Evolutionary conservation across 2,888 invertebrate genomes (phyloP).

Genomic region (Melieria crassipennis): DNA sequence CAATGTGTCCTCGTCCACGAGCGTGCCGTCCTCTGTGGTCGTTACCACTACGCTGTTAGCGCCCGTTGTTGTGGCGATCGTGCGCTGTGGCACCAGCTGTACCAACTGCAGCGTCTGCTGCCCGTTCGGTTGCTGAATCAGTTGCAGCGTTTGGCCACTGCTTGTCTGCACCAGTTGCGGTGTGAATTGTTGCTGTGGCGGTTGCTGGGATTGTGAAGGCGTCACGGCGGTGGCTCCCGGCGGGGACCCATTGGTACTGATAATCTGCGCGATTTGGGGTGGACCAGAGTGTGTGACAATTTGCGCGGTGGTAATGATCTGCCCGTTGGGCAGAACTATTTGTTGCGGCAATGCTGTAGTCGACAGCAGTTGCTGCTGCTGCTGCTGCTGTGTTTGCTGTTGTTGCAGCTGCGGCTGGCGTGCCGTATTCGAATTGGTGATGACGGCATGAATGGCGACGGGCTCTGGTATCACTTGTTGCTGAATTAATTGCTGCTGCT

Average conservation of each 20-base stretch:
- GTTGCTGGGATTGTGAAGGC: constrained; percentile 27
- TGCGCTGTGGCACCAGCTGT: constrained; percentile 56
- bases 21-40: constrained; percentile 46
- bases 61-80: constrained; percentile 19
- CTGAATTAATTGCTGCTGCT: constrained; percentile 36
- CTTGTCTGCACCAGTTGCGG: constrained; percentile 59
- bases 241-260: constrained; percentile 47
- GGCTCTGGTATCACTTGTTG: constrained; percentile 32
- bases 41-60: constrained; percentile 39
- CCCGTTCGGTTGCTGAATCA: constrained; percentile 65
- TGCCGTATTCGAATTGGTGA: background rate
- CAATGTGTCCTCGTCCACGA: constrained; percentile 50
- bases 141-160: constrained; percentile 62
- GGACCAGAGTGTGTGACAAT: constrained; percentile 59
- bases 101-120: constrained; percentile 59
- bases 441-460: constrained; percentile 18
- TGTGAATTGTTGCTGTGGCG: constrained; percentile 51
- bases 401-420: background rate
- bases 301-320: constrained; percentile 64
- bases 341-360: constrained; percentile 58
- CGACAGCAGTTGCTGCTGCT: constrained; percentile 42
- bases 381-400: constrained; percentile 29
- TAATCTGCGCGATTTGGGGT: constrained; percentile 62
- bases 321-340: constrained; percentile 64
- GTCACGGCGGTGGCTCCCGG: constrained; percentile 32